phyloP scores from a whole-genome alignment of 1,140 invertebrate genomes.

The Sitophilus oryzae region DNA sequence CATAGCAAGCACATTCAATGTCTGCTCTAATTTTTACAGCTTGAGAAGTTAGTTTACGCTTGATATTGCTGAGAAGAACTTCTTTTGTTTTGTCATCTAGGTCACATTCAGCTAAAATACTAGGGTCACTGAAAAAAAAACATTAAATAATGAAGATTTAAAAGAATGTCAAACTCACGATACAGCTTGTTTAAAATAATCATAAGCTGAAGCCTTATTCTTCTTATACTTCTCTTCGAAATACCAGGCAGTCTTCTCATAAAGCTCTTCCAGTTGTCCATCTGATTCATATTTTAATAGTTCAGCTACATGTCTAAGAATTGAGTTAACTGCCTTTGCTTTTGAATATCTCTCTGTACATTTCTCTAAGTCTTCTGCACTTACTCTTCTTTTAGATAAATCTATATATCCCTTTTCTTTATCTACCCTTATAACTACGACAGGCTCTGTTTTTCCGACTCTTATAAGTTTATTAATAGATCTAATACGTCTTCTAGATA shows the following conservation, averaged over 20 bases:
- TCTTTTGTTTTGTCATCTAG: conserved; percentile 90
- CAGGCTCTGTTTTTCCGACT: conserved; percentile 97
- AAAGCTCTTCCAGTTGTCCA: conserved; percentile 90
- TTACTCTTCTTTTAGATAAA: conserved; percentile 97
- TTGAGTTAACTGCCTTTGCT: conserved; percentile 98
- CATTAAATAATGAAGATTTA: conserved; percentile 11
- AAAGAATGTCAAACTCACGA: conserved; percentile 59
- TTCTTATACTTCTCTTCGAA: conserved; percentile 98
- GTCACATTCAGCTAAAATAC: conserved; percentile 92
- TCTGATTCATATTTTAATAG: conserved; percentile 86
- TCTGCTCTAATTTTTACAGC: conserved; percentile 97
- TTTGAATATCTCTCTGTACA: conserved; percentile 98
- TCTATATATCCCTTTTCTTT: conserved; percentile 99
- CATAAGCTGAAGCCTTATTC: conserved; percentile 86
- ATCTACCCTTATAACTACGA: conserved; percentile 98
- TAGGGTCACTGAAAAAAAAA: conserved; percentile 69
- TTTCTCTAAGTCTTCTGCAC: conserved; percentile 94
- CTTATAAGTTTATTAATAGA: conserved; percentile 99
- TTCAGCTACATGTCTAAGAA: conserved; percentile 94
- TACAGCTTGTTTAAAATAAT: conserved; percentile 98
- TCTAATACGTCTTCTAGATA: conserved; percentile 95
- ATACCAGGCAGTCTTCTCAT: conserved; percentile 97
- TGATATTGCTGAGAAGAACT: conserved; percentile 90
- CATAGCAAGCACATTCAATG: conserved; percentile 97
- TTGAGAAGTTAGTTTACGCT: conserved; percentile 93